Evolutionary conservation across 2,797 vertebrate species (phyloP), one percentile per base, ranked within the genome.

Genomic region (Pachyuromys duprasi): DNA sequence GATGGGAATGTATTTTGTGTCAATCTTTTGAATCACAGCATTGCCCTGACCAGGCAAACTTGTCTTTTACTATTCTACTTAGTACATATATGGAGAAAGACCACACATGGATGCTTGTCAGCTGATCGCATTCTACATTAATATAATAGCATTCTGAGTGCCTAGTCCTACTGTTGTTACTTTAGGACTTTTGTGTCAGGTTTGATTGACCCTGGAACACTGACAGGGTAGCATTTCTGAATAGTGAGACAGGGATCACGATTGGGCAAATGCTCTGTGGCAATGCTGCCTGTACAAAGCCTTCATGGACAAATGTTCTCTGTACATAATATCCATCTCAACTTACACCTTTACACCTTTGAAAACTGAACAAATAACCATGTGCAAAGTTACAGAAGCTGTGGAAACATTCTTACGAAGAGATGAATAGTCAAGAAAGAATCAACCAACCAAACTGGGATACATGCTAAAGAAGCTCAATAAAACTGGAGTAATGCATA

Each of bases 21-120:
- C 57, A 89, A 89, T 36, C 2, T 72, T 95, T 91, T 86, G 70
- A 89, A 94, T 90, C 62, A 93, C 3, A 69, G 26, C 65, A n/a
- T 60, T 86, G 28, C n/a, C 91, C 39, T 89, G 86, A 95, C 24
- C 24, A 83, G 67, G 75, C 36, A 83, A 39, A 91, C 89, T 65
- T 94, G 28, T n/a, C 74, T 81, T 95, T 95, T 97, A 42, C 60
- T 87, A 26, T 86, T 53, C 31, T 24, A 18, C 5, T 95, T 96
- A 42, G 33, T 83, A 76, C 49, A 84, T 53, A 65, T 2, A 24
- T 39, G 31, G 69, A 91, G 31, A 62, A 88, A 14, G 24, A 72
- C 63, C 5, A 69, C 31, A 8, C n/a, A 33, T 39, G 45, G 86
- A 31, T 80, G 72, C 53, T 39, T 79, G 70, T 69, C 5, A 74